Evolutionary conservation across 2,888 invertebrate species (phyloP), one percentile per base, ranked within the genome.

Genomic region (Torymus texanus): DNA sequence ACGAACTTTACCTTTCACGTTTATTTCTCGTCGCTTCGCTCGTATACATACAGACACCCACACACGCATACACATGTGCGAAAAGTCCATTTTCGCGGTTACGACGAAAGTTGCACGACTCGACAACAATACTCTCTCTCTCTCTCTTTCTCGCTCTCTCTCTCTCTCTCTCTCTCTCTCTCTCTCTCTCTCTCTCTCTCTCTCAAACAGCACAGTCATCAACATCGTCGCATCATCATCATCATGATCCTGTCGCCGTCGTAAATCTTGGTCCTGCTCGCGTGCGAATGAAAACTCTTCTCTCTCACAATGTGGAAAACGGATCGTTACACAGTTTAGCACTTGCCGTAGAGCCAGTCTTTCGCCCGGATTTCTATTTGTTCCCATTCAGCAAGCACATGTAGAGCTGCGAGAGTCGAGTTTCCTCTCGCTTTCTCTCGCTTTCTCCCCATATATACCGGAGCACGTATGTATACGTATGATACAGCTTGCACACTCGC

Each of bases 1-100:
- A 41, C 8, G 41, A 41, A 41, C 41, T 41, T 41, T 41, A 8
- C 41, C 8, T 41, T 41, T 41, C 41, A 41, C 8, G 41, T 41
- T 41, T 41, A 55, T 65, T 58, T 75, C 66, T 59, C 75, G 66
- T 66, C 66, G 75, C 58, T 75, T 66, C 55, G 75, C 21, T 58
- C 66, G 66, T 66, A 58, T 59, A 58, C 58, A 12, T 14, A 58
- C 16, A 58, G 12, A 11, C 24, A 63, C 62, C 24, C 29, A 29
- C 58, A 63, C 41, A 13, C 63, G 14, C 18, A 63, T 2, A 41
- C 8, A 8, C 41, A 41, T 8, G 41, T 41, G 29, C 41, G 13
- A 53, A 62, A 72, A 4, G 53, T 51, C 8, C 10, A 24, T 12
- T 29, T 29, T 21, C n/a, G 56, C 10, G 41, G 41, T 41, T 41